Percentiles rank a stretch among this genome's conserved stretches.
Evolutionary conservation across 2,888 invertebrate species (phyloP).

Genomic region (Aproaerema taeniolella): DNA sequence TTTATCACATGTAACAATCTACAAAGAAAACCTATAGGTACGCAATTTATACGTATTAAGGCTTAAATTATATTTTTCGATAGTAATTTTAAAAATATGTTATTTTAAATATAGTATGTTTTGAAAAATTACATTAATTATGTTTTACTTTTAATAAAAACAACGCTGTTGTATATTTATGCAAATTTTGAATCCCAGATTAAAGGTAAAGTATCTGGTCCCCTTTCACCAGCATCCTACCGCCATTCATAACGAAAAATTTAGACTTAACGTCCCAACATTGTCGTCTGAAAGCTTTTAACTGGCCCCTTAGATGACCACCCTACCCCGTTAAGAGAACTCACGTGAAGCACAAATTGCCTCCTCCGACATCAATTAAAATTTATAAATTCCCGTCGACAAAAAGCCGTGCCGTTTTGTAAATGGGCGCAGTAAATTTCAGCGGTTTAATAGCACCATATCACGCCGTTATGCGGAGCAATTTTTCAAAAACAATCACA

Average conservation of each 20-base stretch:
- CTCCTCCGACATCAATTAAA: slow-evolving; percentile 34
- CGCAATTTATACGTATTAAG: no score
- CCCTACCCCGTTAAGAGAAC: slow-evolving; percentile 17
- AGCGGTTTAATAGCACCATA: slow-evolving; percentile 42
- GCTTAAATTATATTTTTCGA: no score
- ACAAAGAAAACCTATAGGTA: no score
- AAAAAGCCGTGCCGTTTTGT: slow-evolving; percentile 25
- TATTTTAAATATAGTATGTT: no score
- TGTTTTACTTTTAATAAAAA: no score
- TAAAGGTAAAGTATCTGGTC: slow-evolving; percentile 5
- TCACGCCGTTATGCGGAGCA: slow-evolving; percentile 30
- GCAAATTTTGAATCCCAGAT: slow-evolving; percentile 2
- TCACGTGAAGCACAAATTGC: slow-evolving; percentile 22
- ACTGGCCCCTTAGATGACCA: slow-evolving; percentile 34
- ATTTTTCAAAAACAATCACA: slow-evolving; percentile 62
- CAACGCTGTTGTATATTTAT: slow-evolving; percentile 4
- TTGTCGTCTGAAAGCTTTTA: slow-evolving; percentile 27
- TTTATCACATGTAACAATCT: no score
- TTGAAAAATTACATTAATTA: no score
- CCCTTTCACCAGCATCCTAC: background rate
- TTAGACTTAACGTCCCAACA: slow-evolving; percentile 19
- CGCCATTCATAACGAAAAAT: slow-evolving; percentile 44
- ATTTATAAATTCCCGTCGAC: slow-evolving; percentile 32
- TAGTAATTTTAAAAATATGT: no score
- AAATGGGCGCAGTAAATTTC: slow-evolving; percentile 48